These are phyloP conservation scores for Nothoprocta pentlandii DNA, from an alignment of 2,113 vertebrate species.

Conservation along the genomic window DNA sequence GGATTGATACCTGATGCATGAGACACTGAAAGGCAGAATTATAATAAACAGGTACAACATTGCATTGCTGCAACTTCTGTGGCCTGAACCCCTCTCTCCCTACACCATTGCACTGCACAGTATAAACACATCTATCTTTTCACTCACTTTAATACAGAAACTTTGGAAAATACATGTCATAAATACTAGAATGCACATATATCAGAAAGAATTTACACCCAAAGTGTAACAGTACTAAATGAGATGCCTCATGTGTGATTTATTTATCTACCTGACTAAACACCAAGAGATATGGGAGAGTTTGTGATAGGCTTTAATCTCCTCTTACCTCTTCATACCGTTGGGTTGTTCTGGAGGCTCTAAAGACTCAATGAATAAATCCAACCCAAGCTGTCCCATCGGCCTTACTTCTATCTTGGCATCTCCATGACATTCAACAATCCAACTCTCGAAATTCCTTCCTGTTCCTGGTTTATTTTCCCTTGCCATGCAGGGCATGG, in stretches of 20 bases:
- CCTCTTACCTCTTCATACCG: not conserved
- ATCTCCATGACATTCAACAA: too few relatives aligned
- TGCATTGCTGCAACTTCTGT: not conserved
- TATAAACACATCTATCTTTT: not conserved
- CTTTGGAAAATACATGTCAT: not conserved
- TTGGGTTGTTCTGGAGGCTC: not conserved
- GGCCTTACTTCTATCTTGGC: not conserved
- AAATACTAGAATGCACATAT: not conserved
- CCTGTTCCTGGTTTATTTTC: too few relatives aligned
- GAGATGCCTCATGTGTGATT: not conserved
- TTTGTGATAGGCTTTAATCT: not conserved
- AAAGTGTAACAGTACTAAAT: not conserved
- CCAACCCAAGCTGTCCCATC: not conserved
- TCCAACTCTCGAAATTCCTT: not conserved
- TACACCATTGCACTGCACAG: not conserved
- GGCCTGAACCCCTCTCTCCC: not conserved
- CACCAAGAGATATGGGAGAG: not conserved
- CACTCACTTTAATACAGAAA: not conserved
- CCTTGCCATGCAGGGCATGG: too few relatives aligned
- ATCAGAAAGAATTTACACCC: not conserved
- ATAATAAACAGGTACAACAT: not conserved
- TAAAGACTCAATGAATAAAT: not conserved
- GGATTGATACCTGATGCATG: not conserved
- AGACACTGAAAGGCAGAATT: conserved; percentile 2
- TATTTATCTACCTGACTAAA: not conserved